Evolutionary conservation across 2,888 invertebrate genomes (phyloP), one percentile per base, ranked within the genome.

Genomic region (Amblyjoppa proteus): DNA sequence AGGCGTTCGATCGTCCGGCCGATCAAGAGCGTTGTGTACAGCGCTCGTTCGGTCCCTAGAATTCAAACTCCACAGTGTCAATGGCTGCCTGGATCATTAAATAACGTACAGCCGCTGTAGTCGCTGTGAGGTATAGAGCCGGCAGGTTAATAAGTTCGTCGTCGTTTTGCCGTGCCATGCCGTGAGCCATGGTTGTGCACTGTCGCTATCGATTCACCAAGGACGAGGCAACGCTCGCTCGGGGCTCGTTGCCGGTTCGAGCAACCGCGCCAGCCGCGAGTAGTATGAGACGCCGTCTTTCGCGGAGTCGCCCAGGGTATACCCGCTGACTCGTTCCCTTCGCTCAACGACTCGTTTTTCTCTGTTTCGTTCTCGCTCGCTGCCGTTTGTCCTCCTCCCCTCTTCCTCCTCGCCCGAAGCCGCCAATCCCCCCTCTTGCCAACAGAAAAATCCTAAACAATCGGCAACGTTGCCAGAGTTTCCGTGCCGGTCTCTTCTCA

Each of bases 381-480:
- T 25, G 51, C 58, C 58, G 58, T 58, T 58, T 58, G 58, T 58
- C 58, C 56, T 34, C 34, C 83, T 79, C 73, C 69, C 56, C 73
- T 76, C 71, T 53, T 74, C 78, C 80, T 31, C 78, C 81, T 58
- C 75, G 58, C 56, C 38, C 38, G 83, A 71, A 28, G 31, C 53
- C 41, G 31, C 20, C 20, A 20, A 20, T 83, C 87, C 86, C 53
- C n/a, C 53, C n/a, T 11, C 7, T 53, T 31, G 61, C 56, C 13
- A 53, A 68, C 81, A 90, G 89, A 91, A 92, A 92, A 91, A 92
- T 91, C 88, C 91, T 89, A 91, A 92, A 91, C 92, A 92, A 92
- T 92, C 90, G 90, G 90, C 92, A 89, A 89, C 90, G 92, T 91
- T 91, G 92, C 92, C 90, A 79, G 88, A 56, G 77, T 64, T 83